Base-by-base conservation (phyloP, 2,797 vertebrate genomes). In the Pangasius djambal region DNA sequence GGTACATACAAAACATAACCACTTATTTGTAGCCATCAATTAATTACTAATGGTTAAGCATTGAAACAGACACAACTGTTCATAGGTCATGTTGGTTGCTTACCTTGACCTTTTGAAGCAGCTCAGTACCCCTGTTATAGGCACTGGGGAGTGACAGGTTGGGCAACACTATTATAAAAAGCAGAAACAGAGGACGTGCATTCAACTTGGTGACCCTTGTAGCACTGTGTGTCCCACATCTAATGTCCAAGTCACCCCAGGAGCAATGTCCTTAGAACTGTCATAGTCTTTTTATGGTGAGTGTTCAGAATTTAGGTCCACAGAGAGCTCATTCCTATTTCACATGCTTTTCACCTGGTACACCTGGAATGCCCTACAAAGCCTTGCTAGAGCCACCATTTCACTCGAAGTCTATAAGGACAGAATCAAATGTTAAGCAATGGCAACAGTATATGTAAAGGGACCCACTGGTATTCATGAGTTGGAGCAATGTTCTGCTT, bases 111-210 rank as follows among this genome's bases (percentile, higher is more conserved):
- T 52, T 48, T 22, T 34, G 9, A 52, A 85, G 44, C 44, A 83
- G 22, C 22, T 28, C 57, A 44, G 16, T 16, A 65, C 22, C 6
- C 12, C 1, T 37, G 16, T 44, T n/a, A 83, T 55, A 48, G 13
- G 63, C 82, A 79, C 12, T 55, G 89, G 88, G 87, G 89, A 92
- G 90, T 87, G 87, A 89, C 87, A 81, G 85, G 16, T 28, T 75
- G 78, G 31, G 59, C 59, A 75, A 25, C 37, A 79, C 77, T 61
- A 63, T 70, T 44, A 48, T 57, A 34, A 85, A 52, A 83, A 57
- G 13, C 18, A 87, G 44, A 3, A 72, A 82, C 50, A 82, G 70
- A 88, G 75, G 61, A 50, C 4, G 16, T 79, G 78, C 67, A 63
- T 70, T 83, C 82, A 89, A 52, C 85, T 44, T 83, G 86, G 75